Conservation (phyloP, 2,797 vertebrate species). For the Avahi laniger region DNA sequence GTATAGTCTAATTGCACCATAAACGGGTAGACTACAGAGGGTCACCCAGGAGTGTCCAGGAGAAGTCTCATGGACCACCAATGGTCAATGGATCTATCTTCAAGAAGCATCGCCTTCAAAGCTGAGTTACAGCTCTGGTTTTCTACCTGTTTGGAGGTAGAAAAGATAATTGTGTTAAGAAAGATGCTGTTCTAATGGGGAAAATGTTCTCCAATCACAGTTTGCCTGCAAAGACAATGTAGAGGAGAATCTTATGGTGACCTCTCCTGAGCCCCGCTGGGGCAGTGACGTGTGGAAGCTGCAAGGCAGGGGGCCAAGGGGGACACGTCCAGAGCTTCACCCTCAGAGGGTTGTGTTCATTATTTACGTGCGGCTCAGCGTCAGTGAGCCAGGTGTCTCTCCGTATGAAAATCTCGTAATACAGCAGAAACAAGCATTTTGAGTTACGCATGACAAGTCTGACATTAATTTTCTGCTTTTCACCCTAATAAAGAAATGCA, state of each 20-base stretch:
- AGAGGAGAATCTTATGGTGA: not conserved
- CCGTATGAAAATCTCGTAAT: not conserved
- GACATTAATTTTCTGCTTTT: conserved; percentile 41
- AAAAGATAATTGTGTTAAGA: not conserved
- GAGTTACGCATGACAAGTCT: not conserved
- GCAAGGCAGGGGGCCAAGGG: rapidly evolving
- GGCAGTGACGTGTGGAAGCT: not conserved
- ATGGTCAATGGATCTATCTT: not conserved
- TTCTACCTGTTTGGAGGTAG: not conserved
- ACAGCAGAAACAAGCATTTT: conserved; percentile 23
- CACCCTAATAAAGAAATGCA: not conserved
- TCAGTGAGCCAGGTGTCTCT: not conserved
- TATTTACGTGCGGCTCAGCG: not conserved
- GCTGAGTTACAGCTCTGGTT: not conserved
- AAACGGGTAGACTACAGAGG: not conserved
- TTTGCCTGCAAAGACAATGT: not conserved
- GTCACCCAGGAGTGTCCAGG: not conserved
- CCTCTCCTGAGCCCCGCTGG: not conserved
- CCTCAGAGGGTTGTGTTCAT: not conserved
- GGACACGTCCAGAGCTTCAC: not conserved
- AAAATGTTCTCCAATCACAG: not conserved
- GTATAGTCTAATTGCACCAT: not conserved
- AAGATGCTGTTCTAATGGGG: not conserved
- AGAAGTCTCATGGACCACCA: not conserved
- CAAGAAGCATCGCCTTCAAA: not conserved